Percentiles rank a stretch among this genome's conserved stretches.
Conservation (phyloP, 2,113 vertebrate species). For the Pelmatolapia mariae region DNA sequence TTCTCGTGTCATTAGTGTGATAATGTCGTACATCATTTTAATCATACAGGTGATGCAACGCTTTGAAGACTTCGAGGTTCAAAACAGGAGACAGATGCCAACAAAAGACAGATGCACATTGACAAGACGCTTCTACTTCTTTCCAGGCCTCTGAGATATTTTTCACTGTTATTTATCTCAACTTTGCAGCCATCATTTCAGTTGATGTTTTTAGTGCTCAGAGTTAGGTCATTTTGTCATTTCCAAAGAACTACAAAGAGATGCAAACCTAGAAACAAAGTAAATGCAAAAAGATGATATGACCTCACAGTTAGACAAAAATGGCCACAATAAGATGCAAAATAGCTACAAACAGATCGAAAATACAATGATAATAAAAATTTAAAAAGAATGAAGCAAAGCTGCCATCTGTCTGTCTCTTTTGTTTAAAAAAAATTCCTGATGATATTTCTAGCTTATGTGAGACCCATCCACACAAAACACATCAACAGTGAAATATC, state of each 20-base stretch:
- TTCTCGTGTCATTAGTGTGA: not conserved
- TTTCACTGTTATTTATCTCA: not conserved
- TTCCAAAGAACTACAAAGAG: not conserved
- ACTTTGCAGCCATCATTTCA: not conserved
- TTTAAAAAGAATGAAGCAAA: not conserved
- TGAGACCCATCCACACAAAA: not conserved
- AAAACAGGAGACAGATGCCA: slow-evolving; percentile 65
- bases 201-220: not conserved
- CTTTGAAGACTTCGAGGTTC: slow-evolving; percentile 28
- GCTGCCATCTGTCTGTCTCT: not conserved
- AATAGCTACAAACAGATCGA: not conserved
- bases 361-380: not conserved
- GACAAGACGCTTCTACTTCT: slow-evolving; percentile 73
- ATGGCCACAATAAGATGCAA: not conserved
- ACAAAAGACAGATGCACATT: slow-evolving; percentile 69
- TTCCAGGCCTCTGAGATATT: slow-evolving; percentile 65
- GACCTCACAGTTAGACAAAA: not conserved
- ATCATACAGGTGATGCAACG: slow-evolving; percentile 62
- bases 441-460: not conserved
- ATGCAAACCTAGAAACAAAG: not conserved
- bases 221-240: not conserved
- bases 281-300: not conserved
- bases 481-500: not conserved
- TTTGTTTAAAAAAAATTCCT: not conserved
- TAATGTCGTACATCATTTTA: not conserved